Conservation (phyloP, 2,888 invertebrate species). For the Tetanocera ferruginea region DNA sequence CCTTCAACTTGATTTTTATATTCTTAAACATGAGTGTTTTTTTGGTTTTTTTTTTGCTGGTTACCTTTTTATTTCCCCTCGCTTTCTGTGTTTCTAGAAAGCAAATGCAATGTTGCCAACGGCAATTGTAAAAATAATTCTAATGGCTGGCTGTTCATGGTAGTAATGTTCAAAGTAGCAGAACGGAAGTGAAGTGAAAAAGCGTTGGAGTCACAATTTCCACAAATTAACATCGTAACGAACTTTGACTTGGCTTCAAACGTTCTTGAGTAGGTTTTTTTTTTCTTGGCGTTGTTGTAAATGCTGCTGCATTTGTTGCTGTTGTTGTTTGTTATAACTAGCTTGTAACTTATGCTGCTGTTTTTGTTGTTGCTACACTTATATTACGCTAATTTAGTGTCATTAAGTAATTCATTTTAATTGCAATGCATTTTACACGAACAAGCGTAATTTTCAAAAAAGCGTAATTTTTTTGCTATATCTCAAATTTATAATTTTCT, state of each 20-base stretch:
- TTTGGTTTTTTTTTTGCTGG: not conserved
- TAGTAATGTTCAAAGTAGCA: not conserved
- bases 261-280: not conserved
- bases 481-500: not conserved
- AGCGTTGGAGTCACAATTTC: slow-evolving; percentile 12
- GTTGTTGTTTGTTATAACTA: not conserved
- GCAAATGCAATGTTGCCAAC: not conserved
- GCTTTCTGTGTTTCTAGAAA: too few relatives aligned
- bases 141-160: not conserved
- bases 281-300: too few relatives aligned
- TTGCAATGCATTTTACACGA: slow-evolving; percentile 18
- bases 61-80: not conserved
- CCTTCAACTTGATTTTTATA: slow-evolving; percentile 24
- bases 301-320: not conserved
- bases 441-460: not conserved
- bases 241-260: slow-evolving; percentile 10
- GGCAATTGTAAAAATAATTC: not conserved
- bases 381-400: slow-evolving; percentile 19
- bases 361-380: slow-evolving; percentile 1
- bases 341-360: not conserved
- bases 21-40: not conserved
- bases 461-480: not conserved
- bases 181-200: slow-evolving; percentile 22
- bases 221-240: slow-evolving; percentile 29
- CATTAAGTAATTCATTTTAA: slow-evolving; percentile 32